Evolutionary conservation across 2,797 vertebrate genomes (phyloP), one percentile per base, ranked within the genome.

Genomic region (Lates japonicus): DNA sequence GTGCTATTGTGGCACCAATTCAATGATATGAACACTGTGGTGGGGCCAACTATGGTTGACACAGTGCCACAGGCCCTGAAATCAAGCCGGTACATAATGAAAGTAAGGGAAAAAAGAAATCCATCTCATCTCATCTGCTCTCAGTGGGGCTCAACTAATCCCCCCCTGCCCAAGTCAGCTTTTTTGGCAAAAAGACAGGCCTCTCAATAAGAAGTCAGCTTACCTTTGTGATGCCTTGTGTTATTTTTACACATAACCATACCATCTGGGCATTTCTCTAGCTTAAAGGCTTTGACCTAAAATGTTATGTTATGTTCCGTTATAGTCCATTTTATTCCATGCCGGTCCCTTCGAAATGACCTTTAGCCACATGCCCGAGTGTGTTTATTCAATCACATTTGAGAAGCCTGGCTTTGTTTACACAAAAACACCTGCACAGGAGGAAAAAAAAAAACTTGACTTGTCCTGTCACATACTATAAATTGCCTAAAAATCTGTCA

Each of bases 331-430:
- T 91, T 74, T 91, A 75, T 88, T 91, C 86, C 88, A 91, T 91
- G 86, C 82, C 48, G 81, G 91, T 87, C 70, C 68, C 33, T 84
- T 82, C 68, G 59, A 80, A 49, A 66, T 88, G 90, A 93, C 92
- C 90, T 90, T 92, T 87, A 80, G 74, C 65, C 82, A 85, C 89
- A 82, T 76, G 76, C 84, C 74, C 7, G 4, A 46, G 70, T 62
- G 64, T 92, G 87, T 94, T 94, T 93, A 93, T 87, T 91, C 88
- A 84, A 89, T 88, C 88, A 93, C 92, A 93, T 78, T 74, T 35
- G 63, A 76, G 72, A 65, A 78, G 62, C 42, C 55, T 77, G 78
- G 63, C 52, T 76, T 41, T 93, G 91, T 89, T 76, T 89, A 88
- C 81, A 90, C 74, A 76, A 72, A 90, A 92, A 91, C 93, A 93